Evolutionary conservation across 2,888 invertebrate genomes (phyloP), one percentile per base, ranked within the genome.

Genomic region (Boloria euphrosyne): DNA sequence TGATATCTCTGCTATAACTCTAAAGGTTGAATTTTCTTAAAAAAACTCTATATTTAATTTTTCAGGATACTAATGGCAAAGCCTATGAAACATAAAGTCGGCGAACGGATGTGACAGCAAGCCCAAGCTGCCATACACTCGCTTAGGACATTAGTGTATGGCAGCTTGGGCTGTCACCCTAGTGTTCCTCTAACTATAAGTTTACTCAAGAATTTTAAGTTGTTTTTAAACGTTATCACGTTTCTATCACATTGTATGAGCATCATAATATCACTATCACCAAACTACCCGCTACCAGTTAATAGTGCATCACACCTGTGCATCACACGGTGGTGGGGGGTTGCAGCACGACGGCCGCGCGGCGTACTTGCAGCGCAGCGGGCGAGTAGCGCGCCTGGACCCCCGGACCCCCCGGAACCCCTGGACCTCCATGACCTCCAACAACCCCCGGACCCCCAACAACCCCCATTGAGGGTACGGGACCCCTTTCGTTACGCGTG

Each of bases 281-380:
- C 22, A 38, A 57, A 58, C n/a, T 14, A 59, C 27, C 31, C n/a
- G 55, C 27, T 54, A 55, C 62, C 67, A 65, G 71, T 73, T 66
- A 67, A 68, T 70, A 67, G 70, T 70, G 72, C 67, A 52, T 66
- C 71, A 70, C 71, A 65, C 77, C 74, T 75, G 77, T 76, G 77
- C 75, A 73, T 71, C 78, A 78, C 75, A 78, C 78, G 76, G 78
- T 79, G 73, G 79, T 97, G 88, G 97, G 97, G 80, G 97, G 96
- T 93, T 97, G 97, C 90, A 97, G 92, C 79, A 97, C 96, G 93
- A 96, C 96, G 86, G 97, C 96, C 83, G 97, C 97, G 89, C 96
- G 95, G 92, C 97, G 96, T 93, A 97, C 76, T 73, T 75, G 75
- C 84, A 89, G 94, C 96, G 95, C 91, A 95, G 95, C 93, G 94